phyloP scores from a whole-genome alignment of 1,140 invertebrate species.

The Asbolus verrucosus region DNA sequence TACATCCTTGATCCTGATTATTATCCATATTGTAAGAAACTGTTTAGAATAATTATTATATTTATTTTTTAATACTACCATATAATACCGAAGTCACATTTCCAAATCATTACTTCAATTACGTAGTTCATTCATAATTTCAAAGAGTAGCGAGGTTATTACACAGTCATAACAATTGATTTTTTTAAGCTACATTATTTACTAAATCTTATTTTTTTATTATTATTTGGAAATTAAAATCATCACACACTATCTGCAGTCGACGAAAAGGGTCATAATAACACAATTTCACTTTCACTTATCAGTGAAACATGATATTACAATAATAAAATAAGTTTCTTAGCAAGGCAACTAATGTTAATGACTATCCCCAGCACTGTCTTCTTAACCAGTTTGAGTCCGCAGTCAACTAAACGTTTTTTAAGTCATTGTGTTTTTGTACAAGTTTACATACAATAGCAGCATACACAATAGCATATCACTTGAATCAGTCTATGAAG shows the following conservation, averaged over 20 bases:
- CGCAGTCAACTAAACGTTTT: background rate
- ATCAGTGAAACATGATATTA: constrained; percentile 20
- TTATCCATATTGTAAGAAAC: constrained; percentile 47
- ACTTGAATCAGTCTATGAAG: constrained; percentile 45
- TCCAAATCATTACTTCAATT: too few species aligned
- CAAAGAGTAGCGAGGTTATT: background rate
- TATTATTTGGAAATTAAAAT: background rate
- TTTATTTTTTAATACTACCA: too few species aligned
- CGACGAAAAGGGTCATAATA: too few species aligned
- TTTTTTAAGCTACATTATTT: background rate
- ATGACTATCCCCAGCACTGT: too few species aligned
- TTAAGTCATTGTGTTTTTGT: constrained; percentile 23
- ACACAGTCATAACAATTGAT: background rate
- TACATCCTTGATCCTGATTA: constrained; percentile 53
- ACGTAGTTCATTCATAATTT: background rate
- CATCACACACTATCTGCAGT: too few species aligned
- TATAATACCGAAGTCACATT: background rate
- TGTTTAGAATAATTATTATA: too few species aligned
- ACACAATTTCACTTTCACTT: constrained; percentile 25
- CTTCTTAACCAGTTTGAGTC: background rate
- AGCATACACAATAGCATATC: constrained; percentile 35
- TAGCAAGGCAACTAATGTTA: too few species aligned
- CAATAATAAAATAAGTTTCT: background rate
- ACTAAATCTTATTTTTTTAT: background rate
- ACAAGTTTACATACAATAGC: constrained; percentile 7